Evolutionary conservation across 1,140 invertebrate species (phyloP).

Genomic region (Zaprionus davidi): DNA sequence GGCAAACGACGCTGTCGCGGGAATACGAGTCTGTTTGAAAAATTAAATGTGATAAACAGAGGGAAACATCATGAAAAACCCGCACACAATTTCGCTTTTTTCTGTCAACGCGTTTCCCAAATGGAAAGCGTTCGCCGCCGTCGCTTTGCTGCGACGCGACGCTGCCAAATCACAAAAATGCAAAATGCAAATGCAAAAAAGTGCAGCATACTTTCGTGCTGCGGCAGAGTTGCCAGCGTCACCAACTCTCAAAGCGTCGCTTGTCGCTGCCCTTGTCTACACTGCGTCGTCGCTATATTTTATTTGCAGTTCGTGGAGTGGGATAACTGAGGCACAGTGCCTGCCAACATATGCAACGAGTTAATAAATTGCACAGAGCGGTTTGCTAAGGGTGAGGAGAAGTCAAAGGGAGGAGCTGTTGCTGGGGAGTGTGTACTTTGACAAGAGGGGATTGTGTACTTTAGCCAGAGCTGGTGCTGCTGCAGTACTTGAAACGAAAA

Average conservation of each 20-base stretch:
- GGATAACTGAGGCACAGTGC: slow-evolving; percentile 38
- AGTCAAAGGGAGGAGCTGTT: neutral
- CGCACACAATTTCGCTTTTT: slow-evolving; percentile 39
- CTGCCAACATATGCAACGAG: slow-evolving; percentile 77
- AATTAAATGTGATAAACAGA: slow-evolving; percentile 74
- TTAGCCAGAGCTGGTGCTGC: slow-evolving; percentile 38
- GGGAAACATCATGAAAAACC: slow-evolving; percentile 14
- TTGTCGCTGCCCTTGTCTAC: slow-evolving; percentile 39
- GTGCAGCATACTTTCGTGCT: slow-evolving; percentile 67
- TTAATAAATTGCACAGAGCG: slow-evolving; percentile 71
- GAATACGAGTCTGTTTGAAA: slow-evolving; percentile 60
- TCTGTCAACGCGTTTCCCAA: slow-evolving; percentile 52
- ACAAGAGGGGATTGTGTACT: slow-evolving; percentile 30
- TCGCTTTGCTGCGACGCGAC: slow-evolving; percentile 37
- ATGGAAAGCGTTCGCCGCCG: slow-evolving; percentile 31
- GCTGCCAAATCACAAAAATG: slow-evolving; percentile 65
- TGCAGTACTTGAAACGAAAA: slow-evolving; percentile 40
- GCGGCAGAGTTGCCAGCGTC: slow-evolving; percentile 60
- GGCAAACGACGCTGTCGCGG: slow-evolving; percentile 57
- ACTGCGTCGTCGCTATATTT: slow-evolving; percentile 46
- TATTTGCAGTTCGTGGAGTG: slow-evolving; percentile 62
- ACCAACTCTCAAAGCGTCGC: slow-evolving; percentile 57
- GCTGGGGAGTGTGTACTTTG: neutral
- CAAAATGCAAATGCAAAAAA: slow-evolving; percentile 71
- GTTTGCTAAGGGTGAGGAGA: neutral